Conservation (phyloP, 2,797 vertebrate species). For the Acanthis flammea region DNA sequence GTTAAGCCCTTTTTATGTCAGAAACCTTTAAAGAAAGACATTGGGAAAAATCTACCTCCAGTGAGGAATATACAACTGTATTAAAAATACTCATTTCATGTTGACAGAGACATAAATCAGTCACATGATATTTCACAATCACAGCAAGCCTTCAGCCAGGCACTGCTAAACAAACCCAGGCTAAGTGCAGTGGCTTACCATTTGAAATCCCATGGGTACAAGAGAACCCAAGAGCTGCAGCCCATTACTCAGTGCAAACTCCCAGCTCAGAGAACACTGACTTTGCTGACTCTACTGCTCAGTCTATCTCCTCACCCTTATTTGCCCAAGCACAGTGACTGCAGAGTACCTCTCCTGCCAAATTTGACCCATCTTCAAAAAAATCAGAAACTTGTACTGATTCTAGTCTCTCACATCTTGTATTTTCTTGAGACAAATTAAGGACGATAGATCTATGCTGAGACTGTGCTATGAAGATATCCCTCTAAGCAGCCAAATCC, state of each 20-base stretch:
- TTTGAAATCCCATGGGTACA: background rate
- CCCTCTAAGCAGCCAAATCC: background rate
- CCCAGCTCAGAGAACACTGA: background rate
- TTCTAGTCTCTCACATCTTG: background rate
- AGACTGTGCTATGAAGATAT: background rate
- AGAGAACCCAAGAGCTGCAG: background rate
- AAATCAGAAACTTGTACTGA: background rate
- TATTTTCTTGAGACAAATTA: background rate
- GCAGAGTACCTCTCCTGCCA: background rate
- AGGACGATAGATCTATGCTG: background rate
- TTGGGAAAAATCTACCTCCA: background rate
- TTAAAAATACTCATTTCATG: background rate
- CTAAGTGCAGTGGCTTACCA: background rate
- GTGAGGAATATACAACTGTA: background rate
- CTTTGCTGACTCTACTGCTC: background rate
- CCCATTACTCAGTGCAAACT: background rate
- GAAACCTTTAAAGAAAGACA: background rate
- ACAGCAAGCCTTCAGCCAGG: background rate
- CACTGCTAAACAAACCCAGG: background rate
- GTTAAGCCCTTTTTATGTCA: background rate
- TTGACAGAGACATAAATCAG: background rate
- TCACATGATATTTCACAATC: background rate
- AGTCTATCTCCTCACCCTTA: background rate
- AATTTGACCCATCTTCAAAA: background rate
- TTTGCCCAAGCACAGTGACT: fast-evolving